Conservation (phyloP, 2,888 invertebrate species). For the Coelinius sp. region DNA sequence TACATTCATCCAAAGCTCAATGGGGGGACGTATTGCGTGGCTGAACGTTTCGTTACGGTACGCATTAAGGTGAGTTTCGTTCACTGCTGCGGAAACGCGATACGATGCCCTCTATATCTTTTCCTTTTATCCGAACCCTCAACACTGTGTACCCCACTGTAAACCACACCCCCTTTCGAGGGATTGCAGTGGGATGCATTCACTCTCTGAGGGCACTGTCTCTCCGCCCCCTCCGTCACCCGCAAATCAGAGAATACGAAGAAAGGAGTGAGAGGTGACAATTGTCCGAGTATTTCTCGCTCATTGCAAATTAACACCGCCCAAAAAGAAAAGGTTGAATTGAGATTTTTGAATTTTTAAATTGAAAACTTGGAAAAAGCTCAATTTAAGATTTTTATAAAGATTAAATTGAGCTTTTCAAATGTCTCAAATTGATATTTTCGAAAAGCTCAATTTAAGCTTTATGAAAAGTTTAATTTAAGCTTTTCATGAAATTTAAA, state of each 20-base stretch:
- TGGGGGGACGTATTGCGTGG: constrained; percentile 20
- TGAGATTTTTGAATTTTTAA: too few relatives aligned
- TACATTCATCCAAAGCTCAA: constrained; percentile 12
- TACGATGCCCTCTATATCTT: constrained; percentile 52
- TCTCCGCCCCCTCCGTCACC: not conserved
- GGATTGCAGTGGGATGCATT: not conserved
- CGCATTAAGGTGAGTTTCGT: constrained; percentile 45
- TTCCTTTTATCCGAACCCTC: constrained; percentile 8
- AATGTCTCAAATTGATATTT: too few relatives aligned
- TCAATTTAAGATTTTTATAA: too few relatives aligned
- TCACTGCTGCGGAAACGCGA: constrained; percentile 67
- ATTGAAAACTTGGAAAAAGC: too few relatives aligned
- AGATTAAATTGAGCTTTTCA: too few relatives aligned
- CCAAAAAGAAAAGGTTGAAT: too few relatives aligned
- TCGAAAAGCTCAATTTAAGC: too few relatives aligned
- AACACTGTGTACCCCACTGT: not conserved
- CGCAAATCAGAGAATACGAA: not conserved
- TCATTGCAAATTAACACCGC: not conserved
- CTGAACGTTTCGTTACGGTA: constrained; percentile 2
- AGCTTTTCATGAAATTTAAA: too few relatives aligned
- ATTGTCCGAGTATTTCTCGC: constrained; percentile 1
- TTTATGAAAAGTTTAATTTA: too few relatives aligned
- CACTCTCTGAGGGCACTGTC: not conserved
- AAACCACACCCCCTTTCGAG: not conserved
- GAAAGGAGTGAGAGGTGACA: not conserved